These are phyloP conservation scores for Guaruba guarouba DNA, from an alignment of 2,113 vertebrate species.

Conservation along the genomic window DNA sequence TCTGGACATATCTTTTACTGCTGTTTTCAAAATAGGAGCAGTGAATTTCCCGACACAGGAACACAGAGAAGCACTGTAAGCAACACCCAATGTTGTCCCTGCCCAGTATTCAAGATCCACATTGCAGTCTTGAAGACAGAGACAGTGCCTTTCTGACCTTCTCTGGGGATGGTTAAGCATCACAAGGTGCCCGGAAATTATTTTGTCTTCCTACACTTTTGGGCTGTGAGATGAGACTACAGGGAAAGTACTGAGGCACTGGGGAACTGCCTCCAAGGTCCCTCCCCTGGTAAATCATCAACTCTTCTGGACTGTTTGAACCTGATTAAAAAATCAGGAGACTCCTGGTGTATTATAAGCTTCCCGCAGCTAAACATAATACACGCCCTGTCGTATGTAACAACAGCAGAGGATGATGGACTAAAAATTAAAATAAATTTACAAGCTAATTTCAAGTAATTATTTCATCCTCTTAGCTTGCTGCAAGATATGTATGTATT, in stretches of 20 bases:
- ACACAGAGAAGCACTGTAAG: background rate
- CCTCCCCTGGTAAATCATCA: background rate
- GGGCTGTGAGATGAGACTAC: background rate
- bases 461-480: slow-evolving; percentile 10
- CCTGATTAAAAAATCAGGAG: background rate
- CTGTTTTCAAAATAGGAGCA: background rate
- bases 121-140: background rate
- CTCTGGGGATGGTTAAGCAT: background rate
- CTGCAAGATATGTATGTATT: background rate
- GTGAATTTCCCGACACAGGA: background rate
- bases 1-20: background rate
- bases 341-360: background rate
- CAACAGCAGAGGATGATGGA: background rate
- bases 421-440: slow-evolving; percentile 8
- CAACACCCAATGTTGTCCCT: background rate
- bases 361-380: background rate
- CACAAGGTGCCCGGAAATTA: background rate
- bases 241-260: background rate
- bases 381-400: background rate
- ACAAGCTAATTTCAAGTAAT: slow-evolving; percentile 16
- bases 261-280: background rate
- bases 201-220: background rate
- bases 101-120: background rate
- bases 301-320: background rate
- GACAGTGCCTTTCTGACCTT: background rate